phyloP scores from a whole-genome alignment of 2,113 vertebrate species.

The Cephalopterus ornatus region DNA sequence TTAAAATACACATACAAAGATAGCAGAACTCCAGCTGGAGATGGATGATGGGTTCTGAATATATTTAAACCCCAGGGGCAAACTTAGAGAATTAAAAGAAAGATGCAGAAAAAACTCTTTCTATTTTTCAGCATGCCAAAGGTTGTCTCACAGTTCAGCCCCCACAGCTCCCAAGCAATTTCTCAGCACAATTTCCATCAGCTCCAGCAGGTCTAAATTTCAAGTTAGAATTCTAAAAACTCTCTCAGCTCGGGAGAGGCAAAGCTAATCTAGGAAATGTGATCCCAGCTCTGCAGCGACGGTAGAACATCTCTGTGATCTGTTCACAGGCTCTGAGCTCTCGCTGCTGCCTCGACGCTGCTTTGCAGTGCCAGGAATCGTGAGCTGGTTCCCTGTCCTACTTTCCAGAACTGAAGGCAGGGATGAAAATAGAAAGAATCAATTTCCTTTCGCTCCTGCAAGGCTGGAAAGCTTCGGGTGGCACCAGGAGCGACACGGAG shows the following conservation, averaged over 20 bases:
- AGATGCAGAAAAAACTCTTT: background rate
- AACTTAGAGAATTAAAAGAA: background rate
- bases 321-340: constrained; percentile 2
- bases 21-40: background rate
- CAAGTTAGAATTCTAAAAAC: background rate
- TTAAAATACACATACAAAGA: background rate
- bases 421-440: constrained; percentile 58
- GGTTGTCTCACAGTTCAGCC: background rate
- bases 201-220: background rate
- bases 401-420: constrained; percentile 35
- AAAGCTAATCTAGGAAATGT: background rate
- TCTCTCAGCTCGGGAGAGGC: background rate
- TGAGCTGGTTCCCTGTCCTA: constrained; percentile 50
- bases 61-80: background rate
- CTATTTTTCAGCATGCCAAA: background rate
- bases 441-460: constrained; percentile 13
- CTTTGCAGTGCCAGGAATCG: constrained; percentile 29
- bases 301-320: constrained; percentile 15
- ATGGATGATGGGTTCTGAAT: background rate
- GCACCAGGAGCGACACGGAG: background rate
- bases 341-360: background rate
- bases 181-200: background rate
- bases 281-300: background rate
- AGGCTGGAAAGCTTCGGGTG: background rate
- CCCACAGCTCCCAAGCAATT: background rate